Conservation (phyloP, 2,888 invertebrate genomes). For the Lochmaea crataegi region DNA sequence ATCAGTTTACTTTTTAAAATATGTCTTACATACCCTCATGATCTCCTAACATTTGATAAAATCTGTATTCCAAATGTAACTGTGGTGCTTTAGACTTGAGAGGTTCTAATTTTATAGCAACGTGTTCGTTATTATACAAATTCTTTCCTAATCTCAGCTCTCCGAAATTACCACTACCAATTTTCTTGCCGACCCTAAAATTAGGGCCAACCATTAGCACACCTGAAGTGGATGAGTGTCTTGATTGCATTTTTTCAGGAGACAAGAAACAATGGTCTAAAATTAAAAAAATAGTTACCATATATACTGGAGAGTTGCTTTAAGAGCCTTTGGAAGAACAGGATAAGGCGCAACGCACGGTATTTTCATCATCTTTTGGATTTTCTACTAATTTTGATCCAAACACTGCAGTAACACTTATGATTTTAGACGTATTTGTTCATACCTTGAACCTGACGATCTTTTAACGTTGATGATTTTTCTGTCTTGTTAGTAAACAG, state of each 20-base stretch:
- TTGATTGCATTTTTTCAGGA: conserved; percentile 74
- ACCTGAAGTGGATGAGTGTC: conserved; percentile 86
- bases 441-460: conserved; percentile 39
- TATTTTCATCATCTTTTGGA: conserved; percentile 47
- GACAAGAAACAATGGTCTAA: conserved; percentile 47
- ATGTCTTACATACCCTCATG: conserved; percentile 77
- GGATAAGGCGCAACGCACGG: conserved; percentile 37
- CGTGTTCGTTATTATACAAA: conserved; percentile 99
- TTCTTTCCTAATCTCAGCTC: conserved; percentile 99
- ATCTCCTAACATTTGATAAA: conserved; percentile 99
- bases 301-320: conserved; percentile 41
- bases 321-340: conserved; percentile 22
- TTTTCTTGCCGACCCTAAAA: conserved; percentile 99
- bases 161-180: conserved; percentile 99
- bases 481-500: conserved; percentile 48
- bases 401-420: conserved; percentile 6
- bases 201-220: conserved; percentile 99
- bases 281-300: conserved; percentile 49
- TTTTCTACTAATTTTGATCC: conserved; percentile 13
- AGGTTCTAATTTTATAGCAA: conserved; percentile 99
- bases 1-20: no score
- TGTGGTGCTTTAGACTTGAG: conserved; percentile 99
- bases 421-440: conserved; percentile 13
- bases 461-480: conserved; percentile 31
- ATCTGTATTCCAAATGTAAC: conserved; percentile 99